phyloP scores from a whole-genome alignment of 2,797 vertebrate genomes.

The Meda fulgida region DNA sequence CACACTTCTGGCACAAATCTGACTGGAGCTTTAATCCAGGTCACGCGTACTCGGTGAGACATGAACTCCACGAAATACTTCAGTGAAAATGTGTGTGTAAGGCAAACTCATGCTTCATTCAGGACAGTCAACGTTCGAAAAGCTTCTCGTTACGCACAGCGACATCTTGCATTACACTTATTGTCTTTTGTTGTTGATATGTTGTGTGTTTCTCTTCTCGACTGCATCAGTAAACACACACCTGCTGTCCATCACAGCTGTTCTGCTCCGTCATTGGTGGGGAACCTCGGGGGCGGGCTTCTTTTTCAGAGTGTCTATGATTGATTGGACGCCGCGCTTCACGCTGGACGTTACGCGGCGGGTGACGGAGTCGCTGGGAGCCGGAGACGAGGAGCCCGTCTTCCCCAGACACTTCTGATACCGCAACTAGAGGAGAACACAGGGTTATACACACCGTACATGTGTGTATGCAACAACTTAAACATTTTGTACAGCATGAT shows the following conservation, averaged over 20 bases:
- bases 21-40: not conserved
- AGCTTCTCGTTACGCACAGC: constrained; percentile 11
- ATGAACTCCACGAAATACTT: constrained; percentile 3
- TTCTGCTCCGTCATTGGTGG: constrained; percentile 71
- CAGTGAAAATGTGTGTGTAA: constrained; percentile 42
- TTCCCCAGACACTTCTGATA: constrained; percentile 99
- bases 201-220: constrained; percentile 33
- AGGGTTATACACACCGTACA: not conserved
- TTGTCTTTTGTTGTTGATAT: constrained; percentile 9
- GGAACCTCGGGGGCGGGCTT: constrained; percentile 90
- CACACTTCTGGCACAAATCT: not conserved
- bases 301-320: constrained; percentile 99
- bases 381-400: constrained; percentile 83
- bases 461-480: no score
- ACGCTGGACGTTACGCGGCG: constrained; percentile 96
- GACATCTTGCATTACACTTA: constrained; percentile 5
- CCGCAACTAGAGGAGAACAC: constrained; percentile 79
- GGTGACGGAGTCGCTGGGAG: constrained; percentile 89
- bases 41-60: not conserved
- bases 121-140: constrained; percentile 46
- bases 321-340: constrained; percentile 93
- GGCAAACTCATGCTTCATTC: constrained; percentile 49
- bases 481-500: no score
- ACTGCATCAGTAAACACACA: constrained; percentile 53
- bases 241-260: constrained; percentile 14